Percentiles rank a stretch among this genome's conserved stretches.
phyloP scores from a whole-genome alignment of 2,888 invertebrate species.

The Subacronicta megacephala region DNA sequence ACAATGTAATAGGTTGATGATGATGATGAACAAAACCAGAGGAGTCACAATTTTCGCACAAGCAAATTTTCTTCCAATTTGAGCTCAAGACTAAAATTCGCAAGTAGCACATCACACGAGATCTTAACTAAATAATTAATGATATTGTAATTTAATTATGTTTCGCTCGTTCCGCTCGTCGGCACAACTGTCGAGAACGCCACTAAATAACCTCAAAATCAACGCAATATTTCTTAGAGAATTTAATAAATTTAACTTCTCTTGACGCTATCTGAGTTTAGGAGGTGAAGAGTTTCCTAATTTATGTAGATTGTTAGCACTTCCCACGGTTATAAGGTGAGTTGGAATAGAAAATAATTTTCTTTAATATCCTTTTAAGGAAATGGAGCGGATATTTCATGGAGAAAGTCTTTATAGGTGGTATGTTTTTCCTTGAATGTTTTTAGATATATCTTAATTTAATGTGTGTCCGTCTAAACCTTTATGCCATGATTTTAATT shows the following conservation, averaged over 20 bases:
- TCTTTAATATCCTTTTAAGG: conserved; percentile 73
- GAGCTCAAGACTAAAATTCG: conserved; percentile 1
- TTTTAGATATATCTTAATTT: not conserved
- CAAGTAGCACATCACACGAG: not conserved
- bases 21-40: too few relatives aligned
- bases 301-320: conserved; percentile 83
- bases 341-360: conserved; percentile 79
- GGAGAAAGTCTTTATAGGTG: conserved; percentile 42
- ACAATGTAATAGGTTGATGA: too few relatives aligned
- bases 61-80: not conserved
- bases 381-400: conserved; percentile 68
- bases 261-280: conserved; percentile 71
- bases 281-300: conserved; percentile 76
- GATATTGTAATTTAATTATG: conserved; percentile 48
- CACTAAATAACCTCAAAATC: conserved; percentile 63
- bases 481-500: too few relatives aligned
- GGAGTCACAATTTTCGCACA: too few relatives aligned
- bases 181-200: conserved; percentile 26
- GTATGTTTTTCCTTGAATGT: not conserved
- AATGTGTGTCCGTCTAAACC: too few relatives aligned
- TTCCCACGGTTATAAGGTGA: conserved; percentile 64
- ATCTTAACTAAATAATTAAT: conserved; percentile 38
- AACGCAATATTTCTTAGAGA: conserved; percentile 65
- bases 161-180: conserved; percentile 34
- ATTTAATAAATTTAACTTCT: conserved; percentile 73